phyloP scores from a whole-genome alignment of 2,113 vertebrate genomes.

The Bubalus kerabau region DNA sequence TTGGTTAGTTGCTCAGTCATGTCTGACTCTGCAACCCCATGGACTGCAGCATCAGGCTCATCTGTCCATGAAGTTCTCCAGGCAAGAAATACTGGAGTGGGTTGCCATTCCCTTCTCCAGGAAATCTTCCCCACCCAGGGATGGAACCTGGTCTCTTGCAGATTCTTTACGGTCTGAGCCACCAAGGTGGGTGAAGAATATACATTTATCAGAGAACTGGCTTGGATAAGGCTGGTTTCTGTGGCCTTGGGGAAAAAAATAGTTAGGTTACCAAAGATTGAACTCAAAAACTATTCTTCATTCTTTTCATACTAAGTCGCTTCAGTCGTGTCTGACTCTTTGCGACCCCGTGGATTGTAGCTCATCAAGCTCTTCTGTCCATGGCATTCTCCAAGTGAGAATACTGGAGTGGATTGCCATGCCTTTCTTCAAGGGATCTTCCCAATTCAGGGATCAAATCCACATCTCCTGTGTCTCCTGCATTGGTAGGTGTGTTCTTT shows the following conservation, averaged over 20 bases:
- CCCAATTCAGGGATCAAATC: background rate
- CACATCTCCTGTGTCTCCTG: background rate
- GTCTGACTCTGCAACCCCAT: background rate
- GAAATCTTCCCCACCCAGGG: background rate
- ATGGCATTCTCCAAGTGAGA: background rate
- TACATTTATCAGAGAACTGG: background rate
- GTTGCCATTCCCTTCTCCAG: background rate
- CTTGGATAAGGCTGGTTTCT: background rate
- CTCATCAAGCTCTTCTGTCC: background rate
- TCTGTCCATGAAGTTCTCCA: background rate
- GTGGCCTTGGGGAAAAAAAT: background rate
- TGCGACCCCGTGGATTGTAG: background rate
- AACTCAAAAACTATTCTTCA: background rate
- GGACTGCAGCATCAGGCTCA: background rate
- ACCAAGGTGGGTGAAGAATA: background rate
- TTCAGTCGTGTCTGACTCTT: background rate
- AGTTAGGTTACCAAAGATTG: background rate
- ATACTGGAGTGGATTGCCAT: background rate
- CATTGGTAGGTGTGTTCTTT: background rate
- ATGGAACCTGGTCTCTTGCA: rapidly evolving
- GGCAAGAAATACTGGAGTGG: background rate
- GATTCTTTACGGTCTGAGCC: background rate
- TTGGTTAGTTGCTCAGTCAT: background rate
- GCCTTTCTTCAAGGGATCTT: background rate
- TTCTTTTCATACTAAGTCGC: background rate